phyloP scores from a whole-genome alignment of 92 coral and sea anemone genomes.

The Zoanthus gigantus region DNA sequence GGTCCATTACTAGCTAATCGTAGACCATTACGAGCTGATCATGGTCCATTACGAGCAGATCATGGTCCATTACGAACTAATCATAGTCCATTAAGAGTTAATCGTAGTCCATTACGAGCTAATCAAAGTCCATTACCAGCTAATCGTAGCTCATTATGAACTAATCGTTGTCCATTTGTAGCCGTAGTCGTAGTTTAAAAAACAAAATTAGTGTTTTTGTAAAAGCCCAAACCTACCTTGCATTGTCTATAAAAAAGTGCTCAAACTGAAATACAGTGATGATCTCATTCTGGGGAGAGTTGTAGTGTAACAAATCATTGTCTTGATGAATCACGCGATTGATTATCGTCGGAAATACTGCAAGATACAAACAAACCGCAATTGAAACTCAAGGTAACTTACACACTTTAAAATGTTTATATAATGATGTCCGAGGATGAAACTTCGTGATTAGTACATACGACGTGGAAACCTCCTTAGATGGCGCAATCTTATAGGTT shows the following conservation, averaged over 20 bases:
- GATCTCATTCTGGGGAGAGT: slow-evolving; percentile 73
- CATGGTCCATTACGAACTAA: too few relatives aligned
- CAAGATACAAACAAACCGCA: neutral
- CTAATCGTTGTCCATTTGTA: neutral
- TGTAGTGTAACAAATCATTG: slow-evolving; percentile 67
- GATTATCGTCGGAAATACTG: slow-evolving; percentile 93
- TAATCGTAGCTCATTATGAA: too few relatives aligned
- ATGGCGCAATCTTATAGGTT: too few relatives aligned
- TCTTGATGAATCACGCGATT: slow-evolving; percentile 88
- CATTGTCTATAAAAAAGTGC: slow-evolving; percentile 82
- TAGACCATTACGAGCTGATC: too few relatives aligned
- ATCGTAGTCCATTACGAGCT: too few relatives aligned
- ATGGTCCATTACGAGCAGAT: neutral
- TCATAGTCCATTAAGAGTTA: too few relatives aligned
- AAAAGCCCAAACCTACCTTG: slow-evolving; percentile 66
- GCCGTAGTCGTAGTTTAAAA: neutral
- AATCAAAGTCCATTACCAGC: too few relatives aligned
- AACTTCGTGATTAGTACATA: too few relatives aligned
- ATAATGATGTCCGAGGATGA: too few relatives aligned
- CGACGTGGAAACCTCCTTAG: too few relatives aligned
- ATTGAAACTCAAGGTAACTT: neutral
- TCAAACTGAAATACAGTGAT: slow-evolving; percentile 94
- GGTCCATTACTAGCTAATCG: too few relatives aligned
- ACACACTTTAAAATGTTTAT: neutral
- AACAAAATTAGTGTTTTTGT: neutral